Evolutionary conservation across 1,140 invertebrate genomes (phyloP).

Genomic region (Tribolium castaneum): DNA sequence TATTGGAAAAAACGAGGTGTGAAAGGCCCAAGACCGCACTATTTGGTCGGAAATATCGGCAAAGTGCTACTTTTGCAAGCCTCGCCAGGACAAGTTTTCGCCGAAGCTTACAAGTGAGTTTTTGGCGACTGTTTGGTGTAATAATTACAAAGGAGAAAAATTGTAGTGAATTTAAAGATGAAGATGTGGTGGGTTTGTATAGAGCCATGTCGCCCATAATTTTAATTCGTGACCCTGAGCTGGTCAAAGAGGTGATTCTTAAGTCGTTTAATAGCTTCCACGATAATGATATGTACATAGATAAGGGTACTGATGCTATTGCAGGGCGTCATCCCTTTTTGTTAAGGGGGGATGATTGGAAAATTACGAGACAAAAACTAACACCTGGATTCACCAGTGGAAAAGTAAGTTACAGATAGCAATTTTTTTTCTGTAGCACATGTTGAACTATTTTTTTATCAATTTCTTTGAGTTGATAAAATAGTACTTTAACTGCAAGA

Average conservation of each 20-base stretch:
- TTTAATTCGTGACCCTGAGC: constrained; percentile 2
- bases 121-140: neutral
- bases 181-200: neutral
- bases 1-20: constrained; percentile 49
- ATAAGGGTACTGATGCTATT: constrained; percentile 22
- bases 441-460: constrained; percentile 52
- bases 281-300: neutral
- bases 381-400: constrained; percentile 67
- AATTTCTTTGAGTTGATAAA: too few species aligned
- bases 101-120: constrained; percentile 49
- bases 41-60: constrained; percentile 47
- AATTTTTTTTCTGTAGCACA: neutral
- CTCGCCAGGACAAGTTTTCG: constrained; percentile 39
- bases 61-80: constrained; percentile 34
- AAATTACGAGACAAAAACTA: constrained; percentile 65
- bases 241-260: constrained; percentile 1
- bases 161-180: neutral
- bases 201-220: neutral
- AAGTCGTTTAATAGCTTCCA: constrained; percentile 9
- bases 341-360: constrained; percentile 66
- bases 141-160: too few species aligned
- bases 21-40: constrained; percentile 43
- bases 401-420: constrained; percentile 53
- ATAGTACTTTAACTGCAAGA: too few species aligned
- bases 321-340: constrained; percentile 55